Conservation (phyloP, 92 coral and sea anemone genomes). For the Nematostella vectensis region DNA sequence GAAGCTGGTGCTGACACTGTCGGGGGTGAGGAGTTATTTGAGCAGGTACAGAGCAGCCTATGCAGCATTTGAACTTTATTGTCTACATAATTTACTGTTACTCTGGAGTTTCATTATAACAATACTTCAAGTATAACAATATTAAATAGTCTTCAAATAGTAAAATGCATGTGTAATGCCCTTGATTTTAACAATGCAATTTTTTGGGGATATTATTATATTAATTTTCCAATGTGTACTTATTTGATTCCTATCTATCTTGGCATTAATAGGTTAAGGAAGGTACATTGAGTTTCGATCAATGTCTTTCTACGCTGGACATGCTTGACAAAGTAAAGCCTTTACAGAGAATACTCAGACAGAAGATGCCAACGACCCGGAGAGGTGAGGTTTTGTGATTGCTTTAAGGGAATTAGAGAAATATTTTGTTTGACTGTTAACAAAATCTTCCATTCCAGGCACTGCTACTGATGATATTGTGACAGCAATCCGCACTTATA, state of each 20-base stretch:
- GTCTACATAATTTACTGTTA: too few relatives aligned
- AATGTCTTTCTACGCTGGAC: constrained; percentile 79
- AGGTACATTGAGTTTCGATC: constrained; percentile 55
- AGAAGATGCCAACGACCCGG: constrained; percentile 89
- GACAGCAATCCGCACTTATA: constrained; percentile 68
- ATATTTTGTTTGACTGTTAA: too few relatives aligned
- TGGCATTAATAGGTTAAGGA: constrained; percentile 6
- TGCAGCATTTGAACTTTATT: too few relatives aligned
- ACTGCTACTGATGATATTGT: constrained; percentile 85
- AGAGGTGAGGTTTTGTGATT: constrained; percentile 42
- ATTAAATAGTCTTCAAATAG: too few relatives aligned
- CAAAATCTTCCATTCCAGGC: too few relatives aligned
- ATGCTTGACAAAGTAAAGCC: constrained; percentile 77
- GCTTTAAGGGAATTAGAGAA: background rate
- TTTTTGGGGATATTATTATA: too few relatives aligned
- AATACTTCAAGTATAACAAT: too few relatives aligned
- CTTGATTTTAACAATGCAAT: too few relatives aligned
- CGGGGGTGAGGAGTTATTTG: constrained; percentile 85
- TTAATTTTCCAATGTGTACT: too few relatives aligned
- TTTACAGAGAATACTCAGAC: constrained; percentile 66
- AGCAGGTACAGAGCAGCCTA: constrained; percentile 46
- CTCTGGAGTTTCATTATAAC: too few relatives aligned
- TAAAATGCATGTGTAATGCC: too few relatives aligned
- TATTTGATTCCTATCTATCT: too few relatives aligned
- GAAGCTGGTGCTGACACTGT: constrained; percentile 89